Evolutionary conservation across 2,113 vertebrate species (phyloP), one percentile per base, ranked within the genome.

Genomic region (Dissostichus mawsoni): DNA sequence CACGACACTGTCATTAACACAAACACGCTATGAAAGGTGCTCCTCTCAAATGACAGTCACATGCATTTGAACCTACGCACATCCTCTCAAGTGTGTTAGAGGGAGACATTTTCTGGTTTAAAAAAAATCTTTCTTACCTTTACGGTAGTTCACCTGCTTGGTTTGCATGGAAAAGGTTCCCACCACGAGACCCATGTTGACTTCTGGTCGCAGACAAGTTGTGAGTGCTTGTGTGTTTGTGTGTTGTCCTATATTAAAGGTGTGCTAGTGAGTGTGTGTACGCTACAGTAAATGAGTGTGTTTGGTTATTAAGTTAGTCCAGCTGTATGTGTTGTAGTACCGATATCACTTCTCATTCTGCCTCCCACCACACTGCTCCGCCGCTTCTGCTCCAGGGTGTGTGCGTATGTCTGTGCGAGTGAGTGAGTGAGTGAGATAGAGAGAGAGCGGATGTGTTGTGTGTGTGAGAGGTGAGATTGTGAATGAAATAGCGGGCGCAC

Each of bases 161-260:
- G 90, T 56, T 68, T 94, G 93, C 90, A 94, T 74, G 66, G 94
- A 95, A 74, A 94, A 95, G 50, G 94, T 95, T 82, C 94, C 95
- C 89, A 95, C 90, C 73, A 94, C 94, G 33, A 95, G 67, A 84
- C 94, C 95, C 94, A 95, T 95, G 84, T 89, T 92, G 92, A 89
- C 87, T 90, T 73, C 76, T 91, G 88, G 66, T 33, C 14, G 76
- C 74, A 83, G 87, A 81, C 82, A 61, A 71, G 61, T 20, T 78
- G 80, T 45, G 78, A 68, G 57, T 63, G 62, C 36, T 67, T 73
- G 23, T 55, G 56, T 3, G n/a, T 62, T 61, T 72, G 64, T 77
- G 48, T 69, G 41, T 23, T 20, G 5, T n/a, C 45, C 65, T 82
- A 1, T 63, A 68, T 79, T 68, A 59, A 80, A 86, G 33, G 72